These are phyloP conservation scores for Lepisosteus oculatus DNA, from an alignment of 2,113 vertebrate species.

Conservation along the genomic window DNA sequence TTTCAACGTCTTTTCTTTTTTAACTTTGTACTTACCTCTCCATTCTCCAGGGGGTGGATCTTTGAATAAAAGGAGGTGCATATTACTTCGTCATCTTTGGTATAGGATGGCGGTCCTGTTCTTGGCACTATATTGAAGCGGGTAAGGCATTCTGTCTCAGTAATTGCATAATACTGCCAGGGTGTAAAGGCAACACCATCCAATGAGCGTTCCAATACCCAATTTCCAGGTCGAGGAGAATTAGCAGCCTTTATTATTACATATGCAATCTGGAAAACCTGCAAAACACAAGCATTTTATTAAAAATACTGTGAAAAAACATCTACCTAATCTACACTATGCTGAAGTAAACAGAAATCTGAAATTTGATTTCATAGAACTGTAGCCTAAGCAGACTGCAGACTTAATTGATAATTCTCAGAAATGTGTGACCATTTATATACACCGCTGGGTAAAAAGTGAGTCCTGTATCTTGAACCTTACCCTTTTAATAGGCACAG, in stretches of 20 bases:
- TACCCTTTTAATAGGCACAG: too few species aligned
- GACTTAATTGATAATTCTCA: background rate
- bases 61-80: conserved; percentile 96
- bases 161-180: conserved; percentile 95
- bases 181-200: conserved; percentile 80
- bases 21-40: conserved; percentile 78
- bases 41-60: conserved; percentile 94
- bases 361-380: background rate
- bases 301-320: background rate
- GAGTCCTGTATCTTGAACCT: too few species aligned
- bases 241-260: conserved; percentile 94
- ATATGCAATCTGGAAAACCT: conserved; percentile 96
- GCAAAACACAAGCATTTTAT: conserved; percentile 15
- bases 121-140: conserved; percentile 84
- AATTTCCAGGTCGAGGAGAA: conserved; percentile 92
- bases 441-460: too few species aligned
- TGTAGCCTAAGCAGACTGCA: background rate
- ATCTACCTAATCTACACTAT: background rate
- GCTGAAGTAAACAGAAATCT: too few species aligned
- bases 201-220: conserved; percentile 89
- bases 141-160: conserved; percentile 86
- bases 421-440: background rate
- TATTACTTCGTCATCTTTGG: conserved; percentile 90
- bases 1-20: background rate
- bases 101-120: conserved; percentile 82